These are phyloP conservation scores for Ecliptopera silaceata DNA, from an alignment of 2,888 invertebrate species.

Conservation along the genomic window DNA sequence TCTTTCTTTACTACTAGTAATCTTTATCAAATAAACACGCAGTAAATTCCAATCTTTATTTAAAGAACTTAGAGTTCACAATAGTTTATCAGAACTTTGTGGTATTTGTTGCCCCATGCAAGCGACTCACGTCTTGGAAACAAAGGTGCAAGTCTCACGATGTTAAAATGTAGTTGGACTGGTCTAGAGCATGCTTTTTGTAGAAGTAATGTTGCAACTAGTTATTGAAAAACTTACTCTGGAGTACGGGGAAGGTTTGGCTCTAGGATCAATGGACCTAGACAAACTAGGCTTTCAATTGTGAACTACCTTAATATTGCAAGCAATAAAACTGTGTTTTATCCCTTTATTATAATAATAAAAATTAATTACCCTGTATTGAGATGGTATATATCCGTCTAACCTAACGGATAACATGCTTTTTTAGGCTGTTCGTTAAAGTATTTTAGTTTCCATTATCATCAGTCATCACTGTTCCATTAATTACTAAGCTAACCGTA, in stretches of 20 bases:
- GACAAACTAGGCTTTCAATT: not conserved
- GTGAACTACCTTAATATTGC: too few relatives aligned
- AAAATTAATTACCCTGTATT: too few relatives aligned
- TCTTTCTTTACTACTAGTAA: slow-evolving; percentile 1
- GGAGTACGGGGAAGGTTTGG: not conserved
- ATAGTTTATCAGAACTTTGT: not conserved
- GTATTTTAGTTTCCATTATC: too few relatives aligned
- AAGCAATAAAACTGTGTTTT: too few relatives aligned
- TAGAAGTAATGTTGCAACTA: slow-evolving; percentile 6
- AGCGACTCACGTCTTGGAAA: slow-evolving; percentile 27
- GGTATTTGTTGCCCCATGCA: slow-evolving; percentile 10
- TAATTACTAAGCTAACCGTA: too few relatives aligned
- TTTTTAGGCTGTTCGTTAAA: too few relatives aligned
- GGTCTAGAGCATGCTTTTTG: slow-evolving; percentile 20
- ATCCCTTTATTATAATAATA: too few relatives aligned
- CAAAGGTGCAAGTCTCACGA: slow-evolving; percentile 39
- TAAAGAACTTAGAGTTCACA: not conserved
- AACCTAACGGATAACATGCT: too few relatives aligned
- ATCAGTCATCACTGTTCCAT: too few relatives aligned
- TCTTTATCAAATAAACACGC: not conserved
- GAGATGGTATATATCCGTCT: too few relatives aligned
- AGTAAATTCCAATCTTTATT: not conserved
- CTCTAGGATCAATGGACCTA: not conserved
- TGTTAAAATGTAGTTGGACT: slow-evolving; percentile 27
- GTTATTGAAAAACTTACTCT: slow-evolving; percentile 15